Evolutionary conservation across 2,113 vertebrate species (phyloP), one percentile per base, ranked within the genome.

Genomic region (Alethe diademata): DNA sequence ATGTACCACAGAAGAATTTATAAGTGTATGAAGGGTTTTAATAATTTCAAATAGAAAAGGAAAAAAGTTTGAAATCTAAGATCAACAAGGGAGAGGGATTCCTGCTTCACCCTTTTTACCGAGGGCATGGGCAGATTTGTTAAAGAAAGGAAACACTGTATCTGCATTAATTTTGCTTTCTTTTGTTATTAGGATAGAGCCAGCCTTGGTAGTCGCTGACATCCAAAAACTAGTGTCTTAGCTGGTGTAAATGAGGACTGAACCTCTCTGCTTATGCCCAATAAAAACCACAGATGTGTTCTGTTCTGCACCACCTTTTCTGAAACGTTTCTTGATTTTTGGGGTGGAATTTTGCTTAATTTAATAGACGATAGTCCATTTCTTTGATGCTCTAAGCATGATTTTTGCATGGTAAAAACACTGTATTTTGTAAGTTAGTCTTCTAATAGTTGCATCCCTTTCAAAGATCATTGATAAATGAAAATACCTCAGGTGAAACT

Each of bases 1-100:
- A 51, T 65, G 45, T 81, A 81, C 61, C 45, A 66, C 62, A 64
- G 75, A 94, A 90, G 40, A 92, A 87, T 95, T 91, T 94, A 36
- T 86, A 92, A 66, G 33, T 56, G 14, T 58, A 86, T 91, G 70
- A 90, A 93, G n/a, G 26, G 5, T 47, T 94, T 95, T 86, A 93
- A 67, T 82, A 90, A 70, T 36, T 88, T 95, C 64, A 80, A 56
- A 90, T 62, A 50, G 66, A 9, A 57, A 85, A 86, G 45, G 66
- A 61, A 53, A 75, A 4, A 54, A 1, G 12, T 72, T 78, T 51
- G 61, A 81, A 90, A 80, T 26, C 35, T 67, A 92, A 85, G 53
- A 88, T 62, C 4, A 0, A n/a, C 67, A 66, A 71, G 47, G 53
- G 74, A 89, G 47, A 47, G 83, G 24, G 22, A 82, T 93, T 83